Base-by-base conservation (phyloP, 2,113 vertebrate species). In the Myotis lucifugus region DNA sequence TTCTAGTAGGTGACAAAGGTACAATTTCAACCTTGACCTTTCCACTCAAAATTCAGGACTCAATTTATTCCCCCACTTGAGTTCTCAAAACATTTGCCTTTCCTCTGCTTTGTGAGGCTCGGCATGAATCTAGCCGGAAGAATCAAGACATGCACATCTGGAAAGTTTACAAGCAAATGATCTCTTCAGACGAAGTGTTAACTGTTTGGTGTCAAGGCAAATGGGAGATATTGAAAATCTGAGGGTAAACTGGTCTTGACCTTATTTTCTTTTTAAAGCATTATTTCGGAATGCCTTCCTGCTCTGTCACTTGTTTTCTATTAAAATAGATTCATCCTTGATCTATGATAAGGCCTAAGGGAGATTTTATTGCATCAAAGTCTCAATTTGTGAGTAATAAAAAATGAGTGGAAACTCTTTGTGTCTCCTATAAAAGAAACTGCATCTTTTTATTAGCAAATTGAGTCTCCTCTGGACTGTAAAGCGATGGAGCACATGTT, bases 361-460 rank as follows among this genome's bases (percentile, higher is more conserved):
- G 85, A 85, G 37, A 87, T 86, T 97, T 95, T 84, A 13, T 89
- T 87, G 79, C 8, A 85, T 94, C 56, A 29, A n/a, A 48, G 10
- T 59, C 72, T 34, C 77, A 42, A 4, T n/a, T 82, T 83, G 21
- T 42, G 5, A 84, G 8, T 85, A 70, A 14, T 2, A 69, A 64
- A 95, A 66, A 56, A 23, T 52, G 13, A 94, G 34, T 73, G 17
- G 81, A 95, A 37, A 5, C 10, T 23, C 52, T 8, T 18, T 9
- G 13, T 78, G 34, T 25, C n/a, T 92, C 29, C 78, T 84, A 3
- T 87, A 69, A 93, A 88, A 79, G n/a, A 70, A 94, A 67, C 1
- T 87, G n/a, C 40, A 10, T 1, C 79, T 17, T 64, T 64, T 86
- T 87, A 46, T 56, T 88, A 52, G 69, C 67, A 95, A 83, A 84